A percentile compares a stretch with the other conserved stretches of the same genome.
These are phyloP conservation scores for Oreohelix idahoensis DNA, from an alignment of 1,140 invertebrate genomes.

Conservation along the genomic window DNA sequence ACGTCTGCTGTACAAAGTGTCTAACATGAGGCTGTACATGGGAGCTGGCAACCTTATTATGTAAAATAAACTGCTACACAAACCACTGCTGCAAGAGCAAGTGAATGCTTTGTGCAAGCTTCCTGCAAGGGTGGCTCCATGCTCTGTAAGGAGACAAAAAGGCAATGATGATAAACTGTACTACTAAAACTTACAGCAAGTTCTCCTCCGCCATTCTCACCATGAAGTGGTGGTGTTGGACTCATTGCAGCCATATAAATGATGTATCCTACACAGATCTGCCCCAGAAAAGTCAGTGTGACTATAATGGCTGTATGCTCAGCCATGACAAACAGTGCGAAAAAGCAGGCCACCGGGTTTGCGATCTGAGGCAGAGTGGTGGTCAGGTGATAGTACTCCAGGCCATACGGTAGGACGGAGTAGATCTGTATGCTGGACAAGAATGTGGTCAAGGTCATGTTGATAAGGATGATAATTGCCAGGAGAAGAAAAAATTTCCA, in stretches of 20 bases:
- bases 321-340: conserved; percentile 83
- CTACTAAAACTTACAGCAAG: conserved; percentile 82
- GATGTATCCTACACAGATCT: conserved; percentile 79
- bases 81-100: too few species aligned
- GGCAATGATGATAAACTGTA: too few species aligned
- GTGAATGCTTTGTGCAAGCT: too few species aligned
- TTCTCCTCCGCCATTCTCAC: conserved; percentile 76
- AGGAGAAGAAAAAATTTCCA: background rate
- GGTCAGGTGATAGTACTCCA: conserved; percentile 84
- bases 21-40: too few species aligned
- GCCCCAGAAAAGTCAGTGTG: conserved; percentile 74
- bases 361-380: conserved; percentile 86
- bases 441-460: conserved; percentile 39
- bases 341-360: conserved; percentile 87
- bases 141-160: too few species aligned
- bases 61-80: too few species aligned
- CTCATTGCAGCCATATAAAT: conserved; percentile 82
- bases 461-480: conserved; percentile 11
- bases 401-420: conserved; percentile 89
- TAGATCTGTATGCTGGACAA: conserved; percentile 78
- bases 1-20: too few species aligned
- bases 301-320: conserved; percentile 77
- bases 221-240: conserved; percentile 81
- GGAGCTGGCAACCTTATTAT: too few species aligned
- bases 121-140: too few species aligned